These are phyloP conservation scores for Drosophila sproati DNA, from an alignment of 1,140 invertebrate species.

Conservation along the genomic window DNA sequence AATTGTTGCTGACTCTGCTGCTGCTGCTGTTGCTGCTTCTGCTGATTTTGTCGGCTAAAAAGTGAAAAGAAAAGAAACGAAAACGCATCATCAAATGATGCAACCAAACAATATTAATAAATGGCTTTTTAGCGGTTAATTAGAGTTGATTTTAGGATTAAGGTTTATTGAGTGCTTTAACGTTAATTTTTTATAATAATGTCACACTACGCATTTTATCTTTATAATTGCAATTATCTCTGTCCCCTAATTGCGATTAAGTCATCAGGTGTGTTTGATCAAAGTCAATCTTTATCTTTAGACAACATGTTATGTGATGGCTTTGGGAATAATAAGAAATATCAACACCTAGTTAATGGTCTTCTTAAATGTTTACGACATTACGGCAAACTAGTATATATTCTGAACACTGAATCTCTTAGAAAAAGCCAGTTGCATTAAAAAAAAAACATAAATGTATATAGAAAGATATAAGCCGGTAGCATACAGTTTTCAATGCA, in stretches of 20 bases:
- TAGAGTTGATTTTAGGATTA: background rate
- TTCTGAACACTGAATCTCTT: too few species aligned
- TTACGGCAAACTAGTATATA: too few species aligned
- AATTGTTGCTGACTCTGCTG: background rate
- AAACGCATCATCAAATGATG: background rate
- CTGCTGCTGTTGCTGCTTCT: slow-evolving; percentile 13
- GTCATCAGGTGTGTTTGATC: background rate
- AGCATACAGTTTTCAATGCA: too few species aligned
- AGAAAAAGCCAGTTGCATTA: too few species aligned
- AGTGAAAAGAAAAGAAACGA: slow-evolving; percentile 1
- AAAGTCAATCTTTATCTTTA: background rate
- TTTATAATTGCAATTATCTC: background rate
- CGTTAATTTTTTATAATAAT: background rate
- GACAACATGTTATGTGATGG: background rate
- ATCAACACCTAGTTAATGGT: too few species aligned
- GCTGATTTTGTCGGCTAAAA: slow-evolving; percentile 11
- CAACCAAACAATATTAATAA: background rate
- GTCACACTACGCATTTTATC: background rate
- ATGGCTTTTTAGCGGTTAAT: background rate
- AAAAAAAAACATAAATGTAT: too few species aligned
- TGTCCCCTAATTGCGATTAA: background rate
- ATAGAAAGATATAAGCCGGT: too few species aligned
- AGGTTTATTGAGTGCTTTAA: background rate
- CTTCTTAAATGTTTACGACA: too few species aligned
- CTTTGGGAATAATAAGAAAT: too few species aligned